Base-by-base conservation (phyloP, 1,140 invertebrate genomes). In the Drosophila parabipectinata region DNA sequence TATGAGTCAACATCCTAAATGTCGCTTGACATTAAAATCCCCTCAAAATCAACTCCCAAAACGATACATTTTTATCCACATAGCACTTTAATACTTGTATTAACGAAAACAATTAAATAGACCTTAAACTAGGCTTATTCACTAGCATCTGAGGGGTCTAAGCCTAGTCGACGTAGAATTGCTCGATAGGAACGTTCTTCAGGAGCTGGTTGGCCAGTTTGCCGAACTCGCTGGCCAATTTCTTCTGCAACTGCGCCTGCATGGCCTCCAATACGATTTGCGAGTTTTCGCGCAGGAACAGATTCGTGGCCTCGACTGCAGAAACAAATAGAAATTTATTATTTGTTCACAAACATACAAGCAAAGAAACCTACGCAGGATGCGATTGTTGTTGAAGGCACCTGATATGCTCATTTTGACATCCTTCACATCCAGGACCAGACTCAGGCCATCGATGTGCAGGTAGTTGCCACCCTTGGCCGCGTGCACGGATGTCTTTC, bases 261-360 rank as follows among this genome's bases (percentile, higher is more conserved):
- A 96, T 96, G 5, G 93, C 93, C 79, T 95, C 94, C 39, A 96
- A 80, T 1, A 96, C 95, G 87, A 96, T 94, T 50, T 94, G 94
- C 2, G 95, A 95, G 79, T 96, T 95, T 81, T 95, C 95, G 28
- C 94, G 92, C 9, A 96, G 92, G 78, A 96, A 96, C 28, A 96
- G 91, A 88, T 96, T 96, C 1, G 94, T 96, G 12, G 95, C 95
- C 91, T 96, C 94, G 63, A 94, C 95, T 96, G 59, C 58, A 64
- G 72, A 80, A 26, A 6, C n/a, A 53, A 14, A 18, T 18, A 18
- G 2, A 15, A 1, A n/a, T 4, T 44, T 15, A 44, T 7, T 44
- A 8, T 44, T 44, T 44, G 6, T 14, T 44, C 14, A 44, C 34
- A 37, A 39, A 12, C 18, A 32, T 60, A 0, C 0, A 9, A 30